Percentiles rank a stretch among this genome's conserved stretches.
Evolutionary conservation across 2,888 invertebrate genomes (phyloP).

Genomic region (Cephus runcator): DNA sequence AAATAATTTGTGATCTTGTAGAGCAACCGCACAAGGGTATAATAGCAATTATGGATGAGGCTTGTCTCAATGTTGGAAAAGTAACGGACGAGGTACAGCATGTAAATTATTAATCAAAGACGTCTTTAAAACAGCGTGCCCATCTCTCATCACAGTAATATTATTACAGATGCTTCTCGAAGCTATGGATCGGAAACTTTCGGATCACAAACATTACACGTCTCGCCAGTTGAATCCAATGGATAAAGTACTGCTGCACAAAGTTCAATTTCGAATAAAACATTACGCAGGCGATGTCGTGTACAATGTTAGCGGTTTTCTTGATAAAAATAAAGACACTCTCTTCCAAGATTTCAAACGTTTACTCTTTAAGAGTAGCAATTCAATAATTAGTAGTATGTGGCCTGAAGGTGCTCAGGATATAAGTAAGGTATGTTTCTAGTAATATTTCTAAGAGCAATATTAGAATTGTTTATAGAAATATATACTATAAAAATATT

Average conservation of each 20-base stretch:
- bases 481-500: background rate
- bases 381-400: conserved; percentile 83
- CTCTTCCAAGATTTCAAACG: conserved; percentile 97
- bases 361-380: conserved; percentile 84
- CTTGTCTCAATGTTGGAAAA: conserved; percentile 95
- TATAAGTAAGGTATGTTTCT: conserved; percentile 77
- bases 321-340: conserved; percentile 98
- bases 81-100: conserved; percentile 73
- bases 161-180: conserved; percentile 79
- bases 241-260: conserved; percentile 83
- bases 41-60: conserved; percentile 95
- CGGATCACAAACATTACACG: conserved; percentile 88
- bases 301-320: conserved; percentile 89
- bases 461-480: background rate
- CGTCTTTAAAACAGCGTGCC: no score
- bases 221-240: conserved; percentile 85
- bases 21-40: conserved; percentile 94
- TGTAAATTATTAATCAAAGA: no score
- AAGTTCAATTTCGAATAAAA: conserved; percentile 83
- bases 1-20: conserved; percentile 93
- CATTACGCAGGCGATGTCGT: conserved; percentile 98
- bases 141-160: conserved; percentile 8
- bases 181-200: conserved; percentile 91
- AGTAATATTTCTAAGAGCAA: background rate
- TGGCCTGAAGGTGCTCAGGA: conserved; percentile 97